phyloP scores from a whole-genome alignment of 2,797 vertebrate species.

The Apogon talboti region DNA sequence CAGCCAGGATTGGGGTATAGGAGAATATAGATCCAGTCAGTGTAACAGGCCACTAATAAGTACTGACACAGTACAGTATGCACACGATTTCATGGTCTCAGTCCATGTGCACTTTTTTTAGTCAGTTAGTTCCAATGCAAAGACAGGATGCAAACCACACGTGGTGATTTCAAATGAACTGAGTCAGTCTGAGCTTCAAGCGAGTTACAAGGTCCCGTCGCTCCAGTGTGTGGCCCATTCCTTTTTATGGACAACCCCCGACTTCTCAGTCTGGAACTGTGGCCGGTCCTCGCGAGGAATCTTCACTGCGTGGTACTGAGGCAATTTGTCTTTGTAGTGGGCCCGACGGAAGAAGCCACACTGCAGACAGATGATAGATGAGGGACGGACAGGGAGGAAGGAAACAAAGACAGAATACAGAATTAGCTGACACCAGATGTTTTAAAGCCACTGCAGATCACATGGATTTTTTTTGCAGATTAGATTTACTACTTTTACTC shows the following conservation, averaged over 20 bases:
- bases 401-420: background rate
- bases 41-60: constrained; percentile 38
- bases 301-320: constrained; percentile 93
- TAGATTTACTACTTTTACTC: background rate
- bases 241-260: constrained; percentile 86
- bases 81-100: constrained; percentile 47
- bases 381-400: constrained; percentile 1
- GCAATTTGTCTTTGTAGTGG: constrained; percentile 88
- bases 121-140: constrained; percentile 59
- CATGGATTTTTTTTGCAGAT: background rate
- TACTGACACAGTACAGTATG: constrained; percentile 54
- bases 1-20: constrained; percentile 34
- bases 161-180: constrained; percentile 51
- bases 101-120: constrained; percentile 54
- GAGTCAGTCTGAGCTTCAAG: constrained; percentile 49
- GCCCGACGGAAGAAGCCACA: constrained; percentile 93
- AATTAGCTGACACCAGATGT: constrained; percentile 7
- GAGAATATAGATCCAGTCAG: constrained; percentile 44
- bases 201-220: constrained; percentile 78
- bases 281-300: constrained; percentile 90
- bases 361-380: constrained; percentile 65
- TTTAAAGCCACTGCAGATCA: background rate
- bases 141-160: constrained; percentile 61
- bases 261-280: constrained; percentile 89
- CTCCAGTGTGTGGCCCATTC: constrained; percentile 90